Conservation (phyloP, 2,888 invertebrate genomes). For the Platycheirus rosarum region DNA sequence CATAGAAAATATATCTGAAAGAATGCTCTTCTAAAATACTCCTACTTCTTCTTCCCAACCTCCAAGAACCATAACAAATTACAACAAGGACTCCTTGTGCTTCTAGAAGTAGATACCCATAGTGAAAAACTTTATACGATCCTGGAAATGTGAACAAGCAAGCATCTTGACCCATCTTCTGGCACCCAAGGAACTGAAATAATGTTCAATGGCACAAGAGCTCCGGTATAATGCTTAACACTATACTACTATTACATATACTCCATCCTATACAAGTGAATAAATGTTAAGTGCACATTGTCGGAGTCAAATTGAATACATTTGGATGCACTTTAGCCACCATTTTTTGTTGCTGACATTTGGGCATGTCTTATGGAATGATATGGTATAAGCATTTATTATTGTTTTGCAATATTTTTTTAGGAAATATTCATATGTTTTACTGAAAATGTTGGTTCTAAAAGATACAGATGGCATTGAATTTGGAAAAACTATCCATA, state of each 20-base stretch:
- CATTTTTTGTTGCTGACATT: constrained; percentile 50
- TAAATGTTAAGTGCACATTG: constrained; percentile 60
- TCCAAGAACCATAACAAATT: constrained; percentile 12
- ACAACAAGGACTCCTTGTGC: constrained; percentile 3
- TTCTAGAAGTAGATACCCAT: constrained; percentile 6
- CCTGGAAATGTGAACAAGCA: constrained; percentile 1
- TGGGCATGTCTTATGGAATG: too few species aligned
- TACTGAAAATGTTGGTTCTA: too few species aligned
- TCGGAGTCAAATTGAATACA: constrained; percentile 48
- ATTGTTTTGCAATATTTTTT: too few species aligned
- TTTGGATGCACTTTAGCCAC: constrained; percentile 53
- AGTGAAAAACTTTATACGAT: constrained; percentile 1
- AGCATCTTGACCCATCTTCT: constrained; percentile 21
- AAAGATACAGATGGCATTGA: too few species aligned
- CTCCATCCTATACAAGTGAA: constrained; percentile 23
- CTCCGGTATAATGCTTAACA: not conserved
- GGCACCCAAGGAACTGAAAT: constrained; percentile 1
- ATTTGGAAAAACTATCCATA: too few species aligned
- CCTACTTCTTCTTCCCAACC: too few species aligned
- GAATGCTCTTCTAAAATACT: too few species aligned
- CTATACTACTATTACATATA: not conserved
- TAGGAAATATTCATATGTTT: too few species aligned
- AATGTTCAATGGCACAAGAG: constrained; percentile 13
- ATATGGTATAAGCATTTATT: too few species aligned
- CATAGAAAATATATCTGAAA: too few species aligned